Base-by-base conservation (phyloP, 2,888 invertebrate species). In the Ferdinandea cuprea region DNA sequence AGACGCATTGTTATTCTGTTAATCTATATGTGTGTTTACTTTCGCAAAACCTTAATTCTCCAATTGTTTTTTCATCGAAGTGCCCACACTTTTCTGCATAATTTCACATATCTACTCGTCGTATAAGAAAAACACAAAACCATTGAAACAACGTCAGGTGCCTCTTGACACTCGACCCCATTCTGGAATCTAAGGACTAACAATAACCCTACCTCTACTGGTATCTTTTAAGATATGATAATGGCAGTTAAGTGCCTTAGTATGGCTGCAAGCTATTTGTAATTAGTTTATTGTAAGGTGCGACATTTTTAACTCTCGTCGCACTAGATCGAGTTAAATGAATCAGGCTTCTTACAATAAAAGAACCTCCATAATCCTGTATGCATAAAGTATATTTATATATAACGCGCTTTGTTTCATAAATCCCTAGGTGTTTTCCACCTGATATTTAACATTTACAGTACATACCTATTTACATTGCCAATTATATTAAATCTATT, bases 261-360 rank as follows among this genome's bases (percentile, higher is more conserved):
- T 35, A 37, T 52, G 30, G 35, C 54, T 37, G 54, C 21, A 3
- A 40, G 37, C 40, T 56, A 40, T 40, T 40, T 25, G 56, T 40
- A 56, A 56, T 56, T 56, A 40, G 56, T 40, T 56, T 40, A 56
- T 56, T 56, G 37, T 15, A 56, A 25, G 40, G 56, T 56, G 56
- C 40, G 56, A 40, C 37, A 40, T 52, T 19, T 21, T 25, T 25
- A 40, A 6, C 37, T 8, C 56, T 56, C 25, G 37, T 37, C 8
- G 25, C 11, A 30, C 56, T 56, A 21, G 15, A 40, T 37, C 40
- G 56, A 13, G 37, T 40, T 40, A 25, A 56, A 19, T 25, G 21
- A 37, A 21, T 4, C 11, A 54, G 54, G 54, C 19, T 32, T 19
- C 35, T 35, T 19, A 56, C 40, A 56, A 56, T 40, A 15, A 2